Evolutionary conservation across 2,888 invertebrate species (phyloP).

Genomic region (Globia sparganii): DNA sequence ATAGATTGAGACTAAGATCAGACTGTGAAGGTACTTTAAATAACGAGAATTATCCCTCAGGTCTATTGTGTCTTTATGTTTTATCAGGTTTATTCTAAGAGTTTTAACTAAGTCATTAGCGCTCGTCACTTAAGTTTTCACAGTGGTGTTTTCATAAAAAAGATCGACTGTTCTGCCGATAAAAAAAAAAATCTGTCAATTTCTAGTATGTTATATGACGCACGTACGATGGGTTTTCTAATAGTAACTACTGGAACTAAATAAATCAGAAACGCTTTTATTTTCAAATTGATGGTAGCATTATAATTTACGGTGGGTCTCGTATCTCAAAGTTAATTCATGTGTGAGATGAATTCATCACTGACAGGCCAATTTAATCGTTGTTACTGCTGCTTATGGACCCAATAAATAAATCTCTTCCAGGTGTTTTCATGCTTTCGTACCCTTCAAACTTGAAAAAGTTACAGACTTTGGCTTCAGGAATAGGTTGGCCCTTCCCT

Average conservation of each 20-base stretch:
- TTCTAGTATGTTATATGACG: neutral
- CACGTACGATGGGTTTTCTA: conserved; percentile 34
- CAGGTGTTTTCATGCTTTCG: too few relatives aligned
- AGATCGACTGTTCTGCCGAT: neutral
- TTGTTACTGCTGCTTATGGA: too few relatives aligned
- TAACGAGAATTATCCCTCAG: too few relatives aligned
- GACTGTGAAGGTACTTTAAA: too few relatives aligned
- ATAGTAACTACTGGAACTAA: conserved; percentile 26
- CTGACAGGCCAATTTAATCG: too few relatives aligned
- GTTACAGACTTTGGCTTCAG: neutral
- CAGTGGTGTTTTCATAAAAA: neutral
- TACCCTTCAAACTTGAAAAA: too few relatives aligned
- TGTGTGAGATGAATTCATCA: neutral
- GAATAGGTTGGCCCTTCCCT: neutral
- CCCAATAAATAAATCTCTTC: too few relatives aligned
- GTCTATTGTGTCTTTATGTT: too few relatives aligned
- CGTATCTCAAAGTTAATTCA: neutral
- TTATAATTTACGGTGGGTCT: too few relatives aligned
- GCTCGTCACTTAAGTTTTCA: neutral
- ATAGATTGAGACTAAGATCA: too few relatives aligned
- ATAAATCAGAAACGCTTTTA: conserved; percentile 40
- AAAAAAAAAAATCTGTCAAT: neutral
- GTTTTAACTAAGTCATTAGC: neutral
- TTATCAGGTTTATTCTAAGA: neutral
- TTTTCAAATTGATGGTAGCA: conserved; percentile 12